Conservation (phyloP, 2,113 vertebrate genomes). For the Clupea harengus region DNA sequence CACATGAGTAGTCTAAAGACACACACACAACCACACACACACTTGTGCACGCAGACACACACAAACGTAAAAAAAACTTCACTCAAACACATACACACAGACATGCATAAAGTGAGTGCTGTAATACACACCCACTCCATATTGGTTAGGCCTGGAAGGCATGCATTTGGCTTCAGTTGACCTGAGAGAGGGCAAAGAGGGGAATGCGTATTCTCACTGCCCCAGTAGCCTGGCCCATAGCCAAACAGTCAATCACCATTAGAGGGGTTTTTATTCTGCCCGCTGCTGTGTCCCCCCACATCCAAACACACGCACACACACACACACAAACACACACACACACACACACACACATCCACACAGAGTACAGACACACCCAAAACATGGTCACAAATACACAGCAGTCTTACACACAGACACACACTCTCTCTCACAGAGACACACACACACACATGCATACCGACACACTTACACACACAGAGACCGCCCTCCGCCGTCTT, state of each 20-base stretch:
- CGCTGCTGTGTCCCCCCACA: conserved; percentile 37
- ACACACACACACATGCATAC: neutral
- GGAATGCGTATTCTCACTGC: conserved; percentile 44
- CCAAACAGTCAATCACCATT: conserved; percentile 72
- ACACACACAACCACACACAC: too few species aligned
- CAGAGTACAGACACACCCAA: neutral
- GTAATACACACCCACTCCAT: conserved; percentile 40
- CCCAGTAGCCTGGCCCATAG: conserved; percentile 61
- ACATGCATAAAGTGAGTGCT: neutral
- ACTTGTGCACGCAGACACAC: neutral
- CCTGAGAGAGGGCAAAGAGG: conserved; percentile 34
- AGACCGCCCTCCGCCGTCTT: neutral
- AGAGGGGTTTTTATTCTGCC: conserved; percentile 65
- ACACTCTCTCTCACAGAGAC: neutral
- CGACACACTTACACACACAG: neutral
- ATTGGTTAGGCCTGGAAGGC: conserved; percentile 37
- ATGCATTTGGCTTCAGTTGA: conserved; percentile 30
- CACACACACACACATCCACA: neutral
- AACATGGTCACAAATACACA: neutral
- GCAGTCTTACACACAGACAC: neutral
- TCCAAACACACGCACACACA: neutral
- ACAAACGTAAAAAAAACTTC: too few species aligned
- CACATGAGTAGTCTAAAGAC: neutral
- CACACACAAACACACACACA: neutral
- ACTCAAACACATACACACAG: neutral